Percentiles rank a stretch among this genome's conserved stretches.
Conservation (phyloP, 2,888 invertebrate genomes). For the Eupithecia subumbrata region DNA sequence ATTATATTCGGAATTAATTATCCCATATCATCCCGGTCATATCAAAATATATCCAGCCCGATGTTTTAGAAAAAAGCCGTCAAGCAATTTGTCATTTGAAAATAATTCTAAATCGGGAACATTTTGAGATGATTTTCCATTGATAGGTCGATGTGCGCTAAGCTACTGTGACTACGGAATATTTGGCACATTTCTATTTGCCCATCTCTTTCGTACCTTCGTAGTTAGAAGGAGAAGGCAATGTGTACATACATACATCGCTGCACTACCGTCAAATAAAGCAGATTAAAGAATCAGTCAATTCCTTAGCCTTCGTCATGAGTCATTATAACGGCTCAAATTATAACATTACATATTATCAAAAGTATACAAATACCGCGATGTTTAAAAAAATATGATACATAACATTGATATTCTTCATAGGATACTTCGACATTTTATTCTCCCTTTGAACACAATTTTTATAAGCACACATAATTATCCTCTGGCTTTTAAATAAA, state of each 20-base stretch:
- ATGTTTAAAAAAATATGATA: neutral
- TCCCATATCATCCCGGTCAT: constrained; percentile 10
- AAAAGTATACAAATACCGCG: constrained; percentile 6
- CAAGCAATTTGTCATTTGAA: neutral
- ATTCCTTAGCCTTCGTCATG: constrained; percentile 60
- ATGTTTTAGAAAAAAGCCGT: neutral
- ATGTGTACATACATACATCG: constrained; percentile 28
- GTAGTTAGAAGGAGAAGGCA: constrained; percentile 31
- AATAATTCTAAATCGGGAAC: constrained; percentile 14
- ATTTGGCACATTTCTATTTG: constrained; percentile 75
- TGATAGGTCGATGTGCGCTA: constrained; percentile 45
- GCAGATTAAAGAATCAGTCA: constrained; percentile 68
- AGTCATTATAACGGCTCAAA: neutral
- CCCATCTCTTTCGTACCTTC: constrained; percentile 49
- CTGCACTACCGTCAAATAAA: constrained; percentile 53
- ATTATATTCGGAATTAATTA: neutral
- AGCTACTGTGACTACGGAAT: constrained; percentile 71
- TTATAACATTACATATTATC: neutral
- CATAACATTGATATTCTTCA: constrained; percentile 6
- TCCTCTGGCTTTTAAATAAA: constrained; percentile 1
- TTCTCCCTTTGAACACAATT: neutral
- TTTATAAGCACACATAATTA: constrained; percentile 1
- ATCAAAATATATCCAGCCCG: constrained; percentile 3
- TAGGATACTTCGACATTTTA: constrained; percentile 1
- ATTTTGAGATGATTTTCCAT: constrained; percentile 16